Evolutionary conservation across 2,888 invertebrate species (phyloP).

Genomic region (Stenotaenia linearis): DNA sequence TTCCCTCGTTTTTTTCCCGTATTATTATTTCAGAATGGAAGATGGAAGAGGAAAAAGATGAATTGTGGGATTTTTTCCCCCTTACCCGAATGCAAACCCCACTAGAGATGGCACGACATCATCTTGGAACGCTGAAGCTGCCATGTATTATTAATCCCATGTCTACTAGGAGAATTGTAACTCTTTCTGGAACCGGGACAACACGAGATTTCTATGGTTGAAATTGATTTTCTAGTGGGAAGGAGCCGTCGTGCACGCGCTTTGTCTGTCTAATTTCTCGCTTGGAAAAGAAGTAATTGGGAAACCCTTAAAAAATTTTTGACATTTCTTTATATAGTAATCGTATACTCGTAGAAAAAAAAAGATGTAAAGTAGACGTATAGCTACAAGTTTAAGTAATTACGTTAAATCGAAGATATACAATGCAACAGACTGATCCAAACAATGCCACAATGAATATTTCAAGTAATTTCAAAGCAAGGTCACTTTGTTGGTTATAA

Average conservation of each 20-base stretch:
- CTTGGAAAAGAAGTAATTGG: background rate
- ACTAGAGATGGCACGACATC: conserved; percentile 3
- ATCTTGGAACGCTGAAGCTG: conserved; percentile 1
- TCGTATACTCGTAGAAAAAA: no score
- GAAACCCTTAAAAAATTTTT: background rate
- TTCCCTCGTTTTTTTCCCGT: background rate
- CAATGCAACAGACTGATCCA: no score
- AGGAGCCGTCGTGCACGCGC: background rate
- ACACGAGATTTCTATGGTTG: conserved; percentile 1
- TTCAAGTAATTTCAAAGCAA: no score
- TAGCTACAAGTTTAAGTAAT: no score
- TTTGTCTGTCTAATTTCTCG: conserved; percentile 6
- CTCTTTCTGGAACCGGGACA: conserved; percentile 15
- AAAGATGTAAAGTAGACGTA: no score
- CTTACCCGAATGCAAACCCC: background rate
- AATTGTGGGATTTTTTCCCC: background rate
- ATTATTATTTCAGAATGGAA: background rate
- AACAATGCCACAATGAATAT: no score
- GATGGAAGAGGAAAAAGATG: background rate
- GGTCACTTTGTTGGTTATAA: no score
- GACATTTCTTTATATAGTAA: background rate
- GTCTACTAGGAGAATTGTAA: conserved; percentile 2
- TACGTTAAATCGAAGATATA: no score
- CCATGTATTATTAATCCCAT: conserved; percentile 26
- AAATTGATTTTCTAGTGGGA: conserved; percentile 5